A percentile compares a stretch with the other conserved stretches of the same genome.
Conservation (phyloP, 2,113 vertebrate genomes). For the Platichthys flesus region DNA sequence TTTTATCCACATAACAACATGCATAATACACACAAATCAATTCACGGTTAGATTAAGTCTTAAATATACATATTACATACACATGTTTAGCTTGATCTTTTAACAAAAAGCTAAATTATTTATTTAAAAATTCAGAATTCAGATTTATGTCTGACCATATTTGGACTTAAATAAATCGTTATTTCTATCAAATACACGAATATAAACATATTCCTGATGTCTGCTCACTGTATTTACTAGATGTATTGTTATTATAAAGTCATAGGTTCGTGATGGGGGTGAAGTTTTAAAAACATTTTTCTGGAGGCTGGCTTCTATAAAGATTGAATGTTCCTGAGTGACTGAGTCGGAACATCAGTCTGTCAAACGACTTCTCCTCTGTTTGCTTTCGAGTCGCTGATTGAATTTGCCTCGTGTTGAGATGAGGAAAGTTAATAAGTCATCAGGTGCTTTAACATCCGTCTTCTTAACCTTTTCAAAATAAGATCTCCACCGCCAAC, state of each 20-base stretch:
- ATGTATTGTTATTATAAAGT: background rate
- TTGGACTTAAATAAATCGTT: background rate
- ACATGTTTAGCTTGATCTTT: too few species aligned
- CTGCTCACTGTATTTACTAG: too few species aligned
- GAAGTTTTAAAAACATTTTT: constrained; percentile 26
- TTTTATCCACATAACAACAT: background rate
- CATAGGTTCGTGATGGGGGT: constrained; percentile 14
- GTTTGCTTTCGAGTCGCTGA: constrained; percentile 72
- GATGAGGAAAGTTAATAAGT: constrained; percentile 19
- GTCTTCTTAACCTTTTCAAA: constrained; percentile 71
- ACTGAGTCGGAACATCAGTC: constrained; percentile 64
- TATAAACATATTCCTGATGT: too few species aligned
- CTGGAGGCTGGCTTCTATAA: too few species aligned
- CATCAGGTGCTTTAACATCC: constrained; percentile 26
- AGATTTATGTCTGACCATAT: background rate
- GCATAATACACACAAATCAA: too few species aligned
- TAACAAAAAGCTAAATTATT: too few species aligned
- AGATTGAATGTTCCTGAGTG: too few species aligned
- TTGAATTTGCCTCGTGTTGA: constrained; percentile 77
- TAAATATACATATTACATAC: too few species aligned
- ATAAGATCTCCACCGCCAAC: constrained; percentile 34
- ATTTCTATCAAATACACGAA: too few species aligned
- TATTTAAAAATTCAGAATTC: too few species aligned
- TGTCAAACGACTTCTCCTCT: constrained; percentile 49
- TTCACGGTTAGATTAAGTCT: too few species aligned